Evolutionary conservation across 1,140 invertebrate species (phyloP).

Genomic region (Himalopsyche phryganea): DNA sequence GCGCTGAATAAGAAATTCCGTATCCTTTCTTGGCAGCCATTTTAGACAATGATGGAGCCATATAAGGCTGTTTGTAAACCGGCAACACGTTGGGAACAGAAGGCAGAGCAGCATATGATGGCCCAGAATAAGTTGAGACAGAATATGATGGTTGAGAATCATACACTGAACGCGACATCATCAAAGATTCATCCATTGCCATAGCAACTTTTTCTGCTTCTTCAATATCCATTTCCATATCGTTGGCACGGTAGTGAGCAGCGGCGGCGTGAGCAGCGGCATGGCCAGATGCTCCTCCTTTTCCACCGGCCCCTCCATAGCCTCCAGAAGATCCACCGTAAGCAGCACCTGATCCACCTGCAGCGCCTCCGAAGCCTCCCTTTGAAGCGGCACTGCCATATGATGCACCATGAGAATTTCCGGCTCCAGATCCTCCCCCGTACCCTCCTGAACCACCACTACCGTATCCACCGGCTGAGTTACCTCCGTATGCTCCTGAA

Average conservation of each 20-base stretch:
- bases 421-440: conserved; percentile 7
- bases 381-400: not conserved
- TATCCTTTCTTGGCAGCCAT: too few relatives aligned
- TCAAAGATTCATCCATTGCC: not conserved
- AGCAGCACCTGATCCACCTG: not conserved
- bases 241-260: conserved; percentile 16
- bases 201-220: not conserved
- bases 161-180: conserved; percentile 18
- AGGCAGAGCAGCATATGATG: conserved; percentile 14
- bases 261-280: conserved; percentile 6
- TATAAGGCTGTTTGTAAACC: not conserved
- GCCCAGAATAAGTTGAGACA: too few relatives aligned
- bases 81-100: conserved; percentile 10
- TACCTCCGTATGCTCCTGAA: not conserved
- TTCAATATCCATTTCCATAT: conserved; percentile 4
- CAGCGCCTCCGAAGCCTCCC: not conserved
- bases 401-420: conserved; percentile 17
- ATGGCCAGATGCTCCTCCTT: not conserved
- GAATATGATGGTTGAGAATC: conserved; percentile 7
- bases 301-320: conserved; percentile 15
- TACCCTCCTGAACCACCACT: not conserved
- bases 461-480: conserved; percentile 1
- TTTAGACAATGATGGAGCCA: not conserved
- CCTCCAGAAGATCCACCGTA: conserved; percentile 2
- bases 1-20: not conserved